Percentiles rank a stretch among this genome's conserved stretches.
Evolutionary conservation across 2,888 invertebrate genomes (phyloP).

Genomic region (Tethea ocularis): DNA sequence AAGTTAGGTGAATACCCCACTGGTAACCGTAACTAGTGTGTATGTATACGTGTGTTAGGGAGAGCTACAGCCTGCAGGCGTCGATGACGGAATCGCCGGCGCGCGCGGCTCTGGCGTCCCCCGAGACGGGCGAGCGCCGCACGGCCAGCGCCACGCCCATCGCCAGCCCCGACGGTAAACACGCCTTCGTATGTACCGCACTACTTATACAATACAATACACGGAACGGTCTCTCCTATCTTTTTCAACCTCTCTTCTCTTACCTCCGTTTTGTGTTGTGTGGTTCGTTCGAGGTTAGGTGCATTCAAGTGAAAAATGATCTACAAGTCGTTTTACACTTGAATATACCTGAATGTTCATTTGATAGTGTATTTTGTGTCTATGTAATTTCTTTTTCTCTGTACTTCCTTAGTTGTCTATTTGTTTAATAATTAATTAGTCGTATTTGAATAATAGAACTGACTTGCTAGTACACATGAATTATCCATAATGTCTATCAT

Average conservation of each 20-base stretch:
- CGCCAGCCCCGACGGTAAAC: slow-evolving; percentile 82
- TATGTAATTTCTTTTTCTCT: too few relatives aligned
- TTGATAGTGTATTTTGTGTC: too few relatives aligned
- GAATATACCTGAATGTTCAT: too few relatives aligned
- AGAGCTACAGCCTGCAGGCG: slow-evolving; percentile 85
- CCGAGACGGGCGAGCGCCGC: slow-evolving; percentile 51
- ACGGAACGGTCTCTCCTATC: slow-evolving; percentile 12
- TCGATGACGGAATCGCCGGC: slow-evolving; percentile 83
- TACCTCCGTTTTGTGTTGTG: slow-evolving; percentile 21
- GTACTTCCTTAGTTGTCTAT: too few relatives aligned
- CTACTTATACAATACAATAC: slow-evolving; percentile 53
- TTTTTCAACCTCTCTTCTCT: slow-evolving; percentile 26
- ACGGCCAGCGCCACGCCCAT: slow-evolving; percentile 73
- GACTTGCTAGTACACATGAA: too few relatives aligned
- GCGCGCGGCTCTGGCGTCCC: slow-evolving; percentile 46
- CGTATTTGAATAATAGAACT: neutral
- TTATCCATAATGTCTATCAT: too few relatives aligned
- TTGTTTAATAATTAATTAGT: too few relatives aligned
- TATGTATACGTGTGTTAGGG: slow-evolving; percentile 52
- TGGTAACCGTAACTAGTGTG: slow-evolving; percentile 22
- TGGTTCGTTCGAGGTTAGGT: slow-evolving; percentile 16
- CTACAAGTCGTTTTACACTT: slow-evolving; percentile 1
- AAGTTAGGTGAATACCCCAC: too few relatives aligned
- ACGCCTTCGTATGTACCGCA: slow-evolving; percentile 77
- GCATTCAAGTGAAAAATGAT: slow-evolving; percentile 14